Base-by-base conservation (phyloP, 2,113 vertebrate genomes). In the Peromyscus maniculatus region DNA sequence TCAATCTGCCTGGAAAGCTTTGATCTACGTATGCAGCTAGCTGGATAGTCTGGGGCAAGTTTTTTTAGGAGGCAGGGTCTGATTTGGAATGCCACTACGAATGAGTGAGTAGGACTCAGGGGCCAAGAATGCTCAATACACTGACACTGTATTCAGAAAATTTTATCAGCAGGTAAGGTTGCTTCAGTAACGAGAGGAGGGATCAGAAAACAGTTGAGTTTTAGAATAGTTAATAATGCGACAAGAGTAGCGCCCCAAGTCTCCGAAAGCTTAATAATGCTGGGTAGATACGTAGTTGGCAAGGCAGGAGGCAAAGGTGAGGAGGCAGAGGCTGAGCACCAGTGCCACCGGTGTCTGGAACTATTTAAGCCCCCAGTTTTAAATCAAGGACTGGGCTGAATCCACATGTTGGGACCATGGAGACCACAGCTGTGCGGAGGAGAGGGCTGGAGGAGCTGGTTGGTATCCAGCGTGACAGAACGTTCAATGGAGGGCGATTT, bases 151-250 rank as follows among this genome's bases (percentile, higher is more conserved):
- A 71, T 66, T 92, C 52, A 49, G 46, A 92, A 94, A 67, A 52
- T 74, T 72, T 72, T 72, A 92, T 84, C 66, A 77, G 64, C 17
- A 82, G 84, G 33, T 43, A 90, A 87, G 88, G 82, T 77, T 26
- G 87, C 19, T 21, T 78, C 28, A 91, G 74, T 19, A 69, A 62
- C 22, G 7, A 46, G 86, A 5, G 16, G 33, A 91, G 66, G 86
- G 43, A 66, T 39, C 1, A 84, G 74, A 72, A 49, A 82, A 71
- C 8, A 84, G 67, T 26, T 87, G 5, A 49, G 2, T 39, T 91
- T 88, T 52, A 79, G 46, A 87, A 77, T 22, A 36, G 6, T 79
- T 57, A 82, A 55, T 71, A 26, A 69, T 21, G 69, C 80, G 49
- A 88, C 21, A 71, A 69, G 33, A 52, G 26, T 3, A 77, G 39